Conservation (phyloP, 2,113 vertebrate species). For the Larimichthys polyactis region DNA sequence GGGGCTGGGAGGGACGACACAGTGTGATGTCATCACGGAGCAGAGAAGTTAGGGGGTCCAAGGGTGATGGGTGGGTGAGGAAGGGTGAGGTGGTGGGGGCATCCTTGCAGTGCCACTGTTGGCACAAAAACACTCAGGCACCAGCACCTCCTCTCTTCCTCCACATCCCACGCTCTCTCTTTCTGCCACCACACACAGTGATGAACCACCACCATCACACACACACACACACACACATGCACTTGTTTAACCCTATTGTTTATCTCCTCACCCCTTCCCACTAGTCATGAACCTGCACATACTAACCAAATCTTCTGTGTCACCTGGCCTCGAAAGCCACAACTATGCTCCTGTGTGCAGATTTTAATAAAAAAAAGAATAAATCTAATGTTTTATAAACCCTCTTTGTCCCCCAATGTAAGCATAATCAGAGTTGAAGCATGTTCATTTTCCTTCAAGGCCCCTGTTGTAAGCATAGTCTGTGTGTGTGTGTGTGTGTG, state of each 20-base stretch:
- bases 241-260: slow-evolving; percentile 36
- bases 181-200: slow-evolving; percentile 9
- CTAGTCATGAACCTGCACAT: slow-evolving; percentile 33
- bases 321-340: slow-evolving; percentile 31
- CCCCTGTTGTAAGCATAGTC: slow-evolving; percentile 57
- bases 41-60: slow-evolving; percentile 39
- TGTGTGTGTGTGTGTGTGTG: slow-evolving; percentile 40
- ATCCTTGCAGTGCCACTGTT: slow-evolving; percentile 43
- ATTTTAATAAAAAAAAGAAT: slow-evolving; percentile 46
- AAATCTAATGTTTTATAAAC: slow-evolving; percentile 45
- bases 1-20: slow-evolving; percentile 83
- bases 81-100: background rate
- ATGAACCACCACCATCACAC: background rate
- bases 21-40: slow-evolving; percentile 76
- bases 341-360: slow-evolving; percentile 24
- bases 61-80: slow-evolving; percentile 19
- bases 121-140: slow-evolving; percentile 46
- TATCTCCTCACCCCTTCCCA: slow-evolving; percentile 16
- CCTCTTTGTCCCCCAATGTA: slow-evolving; percentile 36
- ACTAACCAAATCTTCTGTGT: slow-evolving; percentile 12
- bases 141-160: slow-evolving; percentile 38
- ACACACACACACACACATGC: slow-evolving; percentile 20
- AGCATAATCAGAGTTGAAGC: slow-evolving; percentile 70
- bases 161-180: slow-evolving; percentile 1
- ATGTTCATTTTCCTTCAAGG: slow-evolving; percentile 76